These are phyloP conservation scores for Hydrolagus colliei DNA, from an alignment of 2,797 vertebrate species.

Conservation along the genomic window DNA sequence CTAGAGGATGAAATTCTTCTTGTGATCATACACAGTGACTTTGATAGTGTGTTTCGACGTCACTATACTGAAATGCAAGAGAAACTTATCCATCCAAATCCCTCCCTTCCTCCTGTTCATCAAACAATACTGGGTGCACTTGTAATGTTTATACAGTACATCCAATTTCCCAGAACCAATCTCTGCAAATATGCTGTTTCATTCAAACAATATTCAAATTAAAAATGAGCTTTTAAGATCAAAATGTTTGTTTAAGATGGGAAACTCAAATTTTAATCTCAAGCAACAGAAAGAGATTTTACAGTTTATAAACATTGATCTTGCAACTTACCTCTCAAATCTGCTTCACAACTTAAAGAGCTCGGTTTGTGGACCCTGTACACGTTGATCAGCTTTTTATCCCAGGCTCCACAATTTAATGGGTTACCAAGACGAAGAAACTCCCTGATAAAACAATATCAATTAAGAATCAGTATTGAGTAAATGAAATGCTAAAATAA, in stretches of 20 bases:
- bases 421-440: slow-evolving; percentile 91
- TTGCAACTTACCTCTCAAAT: slow-evolving; percentile 82
- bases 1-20: no score
- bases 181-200: no score
- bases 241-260: not conserved
- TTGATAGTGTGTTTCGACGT: no score
- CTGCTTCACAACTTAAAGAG: slow-evolving; percentile 85
- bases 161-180: no score
- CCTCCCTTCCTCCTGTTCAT: no score
- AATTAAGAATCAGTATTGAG: not conserved
- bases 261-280: slow-evolving; percentile 22
- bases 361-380: slow-evolving; percentile 94
- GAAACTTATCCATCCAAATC: no score
- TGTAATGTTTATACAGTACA: no score
- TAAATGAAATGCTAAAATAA: not conserved
- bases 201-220: not conserved
- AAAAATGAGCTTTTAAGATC: not conserved
- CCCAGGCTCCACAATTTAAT: slow-evolving; percentile 95
- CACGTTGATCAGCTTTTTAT: slow-evolving; percentile 87
- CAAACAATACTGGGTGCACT: no score
- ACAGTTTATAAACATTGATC: slow-evolving; percentile 23
- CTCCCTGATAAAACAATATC: slow-evolving; percentile 60
- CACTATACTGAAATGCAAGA: no score
- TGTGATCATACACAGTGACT: no score
- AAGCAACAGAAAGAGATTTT: not conserved